These are phyloP conservation scores for Lophotriccus pileatus DNA, from an alignment of 2,797 vertebrate genomes.

Conservation along the genomic window DNA sequence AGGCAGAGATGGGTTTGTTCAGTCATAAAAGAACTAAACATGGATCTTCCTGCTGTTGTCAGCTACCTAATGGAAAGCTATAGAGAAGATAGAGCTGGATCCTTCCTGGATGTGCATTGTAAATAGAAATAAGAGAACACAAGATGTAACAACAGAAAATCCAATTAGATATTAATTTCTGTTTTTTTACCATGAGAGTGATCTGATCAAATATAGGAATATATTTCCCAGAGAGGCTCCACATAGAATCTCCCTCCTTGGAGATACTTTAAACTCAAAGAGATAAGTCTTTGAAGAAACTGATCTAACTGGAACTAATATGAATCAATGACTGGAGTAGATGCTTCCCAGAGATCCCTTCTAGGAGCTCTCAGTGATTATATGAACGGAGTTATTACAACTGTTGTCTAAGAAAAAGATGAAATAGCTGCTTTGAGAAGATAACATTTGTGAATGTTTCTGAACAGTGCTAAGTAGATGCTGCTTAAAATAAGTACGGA, in stretches of 20 bases:
- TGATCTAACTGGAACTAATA: neutral
- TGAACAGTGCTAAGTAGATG: neutral
- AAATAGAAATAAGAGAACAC: neutral
- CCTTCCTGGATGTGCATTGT: neutral
- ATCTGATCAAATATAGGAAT: neutral
- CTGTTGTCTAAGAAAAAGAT: neutral
- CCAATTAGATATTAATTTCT: neutral
- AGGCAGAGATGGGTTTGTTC: neutral
- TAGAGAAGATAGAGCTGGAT: neutral
- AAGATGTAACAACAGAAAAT: neutral
- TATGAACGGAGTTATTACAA: neutral
- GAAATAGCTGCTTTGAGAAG: neutral
- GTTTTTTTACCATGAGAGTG: neutral
- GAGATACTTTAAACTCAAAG: neutral
- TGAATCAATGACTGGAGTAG: neutral
- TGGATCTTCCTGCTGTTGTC: neutral
- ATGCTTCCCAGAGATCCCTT: neutral
- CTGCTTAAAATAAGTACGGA: neutral
- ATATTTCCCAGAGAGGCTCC: neutral
- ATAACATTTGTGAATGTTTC: rapidly evolving
- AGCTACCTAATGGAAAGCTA: neutral
- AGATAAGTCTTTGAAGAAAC: neutral
- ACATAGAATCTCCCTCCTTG: neutral
- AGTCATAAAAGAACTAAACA: neutral
- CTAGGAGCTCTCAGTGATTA: neutral